Evolutionary conservation across 2,113 vertebrate genomes (phyloP).

Genomic region (Cariama cristata): DNA sequence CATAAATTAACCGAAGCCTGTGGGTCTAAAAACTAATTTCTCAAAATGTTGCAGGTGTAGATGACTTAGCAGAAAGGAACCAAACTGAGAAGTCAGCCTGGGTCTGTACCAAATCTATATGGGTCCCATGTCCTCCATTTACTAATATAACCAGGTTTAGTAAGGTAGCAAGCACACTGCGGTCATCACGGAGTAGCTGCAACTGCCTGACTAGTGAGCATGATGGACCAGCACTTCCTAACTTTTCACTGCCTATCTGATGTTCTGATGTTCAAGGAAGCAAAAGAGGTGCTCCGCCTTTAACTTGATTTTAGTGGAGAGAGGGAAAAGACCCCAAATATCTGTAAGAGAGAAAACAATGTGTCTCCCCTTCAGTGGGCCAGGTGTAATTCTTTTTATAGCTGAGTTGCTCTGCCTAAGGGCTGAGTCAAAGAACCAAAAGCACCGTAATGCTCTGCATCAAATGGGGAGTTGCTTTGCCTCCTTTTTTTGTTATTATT

Average conservation of each 20-base stretch:
- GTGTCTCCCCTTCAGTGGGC: neutral
- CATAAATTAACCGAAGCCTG: neutral
- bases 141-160: neutral
- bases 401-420: neutral
- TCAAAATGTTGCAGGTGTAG: neutral
- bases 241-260: neutral
- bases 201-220: neutral
- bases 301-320: neutral
- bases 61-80: neutral
- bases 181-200: neutral
- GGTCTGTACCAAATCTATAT: too few species aligned
- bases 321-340: neutral
- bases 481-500: neutral
- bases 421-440: neutral
- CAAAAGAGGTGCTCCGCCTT: neutral
- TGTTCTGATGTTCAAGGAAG: neutral
- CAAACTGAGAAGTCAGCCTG: neutral
- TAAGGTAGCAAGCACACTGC: neutral
- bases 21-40: neutral
- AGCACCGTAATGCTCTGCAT: neutral
- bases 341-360: neutral
- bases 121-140: neutral
- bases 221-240: rapidly evolving
- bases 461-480: neutral
- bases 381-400: neutral